Percentiles rank a stretch among this genome's conserved stretches.
These are phyloP conservation scores for Cirrhinus mrigala DNA, from an alignment of 2,797 vertebrate species.

Conservation along the genomic window DNA sequence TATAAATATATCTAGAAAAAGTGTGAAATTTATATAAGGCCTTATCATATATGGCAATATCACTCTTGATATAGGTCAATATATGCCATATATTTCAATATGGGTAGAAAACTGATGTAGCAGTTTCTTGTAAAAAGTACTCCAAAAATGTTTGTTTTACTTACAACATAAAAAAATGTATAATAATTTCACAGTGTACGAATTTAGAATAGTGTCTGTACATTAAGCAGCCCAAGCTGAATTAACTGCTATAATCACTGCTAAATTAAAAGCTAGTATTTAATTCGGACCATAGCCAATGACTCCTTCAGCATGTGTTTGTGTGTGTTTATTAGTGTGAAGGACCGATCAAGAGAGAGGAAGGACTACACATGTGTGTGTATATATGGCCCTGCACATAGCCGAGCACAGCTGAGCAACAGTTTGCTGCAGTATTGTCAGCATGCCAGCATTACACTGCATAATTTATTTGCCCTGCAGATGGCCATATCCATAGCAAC, in stretches of 20 bases:
- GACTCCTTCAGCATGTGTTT: background rate
- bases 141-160: too few relatives aligned
- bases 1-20: too few relatives aligned
- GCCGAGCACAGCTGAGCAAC: slow-evolving; percentile 67
- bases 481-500: slow-evolving; percentile 83
- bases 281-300: background rate
- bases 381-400: slow-evolving; percentile 26
- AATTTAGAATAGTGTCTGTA: background rate
- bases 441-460: slow-evolving; percentile 79
- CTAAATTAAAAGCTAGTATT: background rate
- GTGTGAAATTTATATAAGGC: too few relatives aligned
- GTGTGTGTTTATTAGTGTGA: slow-evolving; percentile 5
- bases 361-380: background rate
- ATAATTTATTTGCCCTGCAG: slow-evolving; percentile 82
- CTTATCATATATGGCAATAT: too few relatives aligned
- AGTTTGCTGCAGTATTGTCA: slow-evolving; percentile 81
- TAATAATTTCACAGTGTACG: background rate
- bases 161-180: too few relatives aligned
- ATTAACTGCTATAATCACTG: background rate
- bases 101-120: too few relatives aligned
- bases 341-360: background rate
- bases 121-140: too few relatives aligned
- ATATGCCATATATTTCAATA: too few relatives aligned
- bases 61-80: too few relatives aligned
- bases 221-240: background rate